Evolutionary conservation across 30 jellyfish, hydroid and myxozoan genomes (phyloP).

Genomic region (Turritopsis rubra): DNA sequence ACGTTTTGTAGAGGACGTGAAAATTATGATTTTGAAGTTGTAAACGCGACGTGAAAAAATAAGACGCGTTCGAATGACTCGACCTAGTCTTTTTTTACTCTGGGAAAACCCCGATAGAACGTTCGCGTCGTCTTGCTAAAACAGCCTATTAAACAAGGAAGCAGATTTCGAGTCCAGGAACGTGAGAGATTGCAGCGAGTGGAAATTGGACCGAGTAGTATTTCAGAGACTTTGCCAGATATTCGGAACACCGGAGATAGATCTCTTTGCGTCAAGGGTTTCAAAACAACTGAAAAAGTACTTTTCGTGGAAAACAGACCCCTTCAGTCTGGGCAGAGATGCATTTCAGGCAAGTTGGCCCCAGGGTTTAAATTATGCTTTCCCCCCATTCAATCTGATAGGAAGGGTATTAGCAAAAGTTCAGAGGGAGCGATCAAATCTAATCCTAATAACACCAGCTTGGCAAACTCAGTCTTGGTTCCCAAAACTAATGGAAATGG

Average conservation of each 20-base stretch:
- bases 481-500: slow-evolving; percentile 22
- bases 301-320: slow-evolving; percentile 4
- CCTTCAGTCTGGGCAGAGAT: slow-evolving; percentile 11
- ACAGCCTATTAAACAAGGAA: background rate
- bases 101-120: too few relatives aligned
- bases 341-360: background rate
- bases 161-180: background rate
- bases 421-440: background rate
- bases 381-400: slow-evolving; percentile 26
- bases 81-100: too few relatives aligned
- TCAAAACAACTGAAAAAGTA: background rate
- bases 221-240: background rate
- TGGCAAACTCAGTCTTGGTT: slow-evolving; percentile 29
- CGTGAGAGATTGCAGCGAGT: background rate
- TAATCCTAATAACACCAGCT: slow-evolving; percentile 25
- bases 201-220: background rate
- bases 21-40: too few relatives aligned
- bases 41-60: too few relatives aligned
- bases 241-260: background rate
- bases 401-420: too few relatives aligned
- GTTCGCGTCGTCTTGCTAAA: too few relatives aligned
- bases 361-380: slow-evolving; percentile 16
- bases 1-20: too few relatives aligned
- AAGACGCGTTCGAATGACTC: too few relatives aligned
- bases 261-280: background rate